Percentiles rank a stretch among this genome's conserved stretches.
phyloP scores from a whole-genome alignment of 2,888 invertebrate species.

The Tipula helvola region DNA sequence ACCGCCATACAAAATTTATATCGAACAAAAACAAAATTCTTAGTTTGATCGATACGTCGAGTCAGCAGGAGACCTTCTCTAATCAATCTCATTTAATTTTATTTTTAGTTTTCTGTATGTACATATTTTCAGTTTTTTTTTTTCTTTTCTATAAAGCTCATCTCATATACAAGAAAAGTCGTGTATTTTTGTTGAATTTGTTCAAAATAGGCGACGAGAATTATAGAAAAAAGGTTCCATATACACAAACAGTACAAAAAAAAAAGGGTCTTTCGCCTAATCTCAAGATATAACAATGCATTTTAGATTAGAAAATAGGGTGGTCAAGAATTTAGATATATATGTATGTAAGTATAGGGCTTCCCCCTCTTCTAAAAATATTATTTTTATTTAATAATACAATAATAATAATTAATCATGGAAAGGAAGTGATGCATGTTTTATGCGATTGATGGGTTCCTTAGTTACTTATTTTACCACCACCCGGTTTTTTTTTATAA shows the following conservation, averaged over 20 bases:
- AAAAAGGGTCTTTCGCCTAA: not conserved
- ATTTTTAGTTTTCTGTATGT: not conserved
- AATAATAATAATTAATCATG: not conserved
- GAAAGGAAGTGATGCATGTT: not conserved
- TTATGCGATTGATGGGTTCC: not conserved
- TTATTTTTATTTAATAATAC: not conserved
- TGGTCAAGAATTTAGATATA: not conserved
- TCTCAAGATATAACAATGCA: not conserved
- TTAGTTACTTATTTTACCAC: not conserved
- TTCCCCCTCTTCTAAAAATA: not conserved
- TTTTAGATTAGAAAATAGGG: not conserved
- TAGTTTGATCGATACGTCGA: not conserved
- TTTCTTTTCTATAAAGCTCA: not conserved
- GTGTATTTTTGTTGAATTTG: not conserved
- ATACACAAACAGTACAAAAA: not conserved
- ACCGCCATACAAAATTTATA: not conserved
- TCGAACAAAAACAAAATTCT: not conserved
- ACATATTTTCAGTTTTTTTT: not conserved
- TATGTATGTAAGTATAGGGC: too few species aligned
- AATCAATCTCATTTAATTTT: not conserved
- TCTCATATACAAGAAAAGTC: not conserved
- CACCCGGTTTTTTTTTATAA: not conserved
- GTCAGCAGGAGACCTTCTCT: constrained; percentile 4
- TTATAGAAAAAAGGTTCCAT: not conserved
- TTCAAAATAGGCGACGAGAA: not conserved